A percentile compares a stretch with the other conserved stretches of the same genome.
Conservation (phyloP, 2,797 vertebrate genomes). For the Lithobates sylvaticus region DNA sequence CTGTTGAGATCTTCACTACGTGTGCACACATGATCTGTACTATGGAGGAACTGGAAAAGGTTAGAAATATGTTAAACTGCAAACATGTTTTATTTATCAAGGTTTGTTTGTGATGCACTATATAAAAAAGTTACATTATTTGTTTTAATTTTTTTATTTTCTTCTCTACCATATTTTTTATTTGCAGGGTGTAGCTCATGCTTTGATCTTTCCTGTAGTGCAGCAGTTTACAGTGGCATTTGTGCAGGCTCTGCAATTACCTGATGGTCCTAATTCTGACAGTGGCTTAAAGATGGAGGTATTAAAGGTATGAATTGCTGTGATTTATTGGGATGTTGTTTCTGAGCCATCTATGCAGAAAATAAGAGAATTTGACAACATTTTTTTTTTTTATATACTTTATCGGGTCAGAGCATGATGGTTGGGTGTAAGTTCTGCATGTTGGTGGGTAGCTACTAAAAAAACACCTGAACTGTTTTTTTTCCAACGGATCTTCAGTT, state of each 20-base stretch:
- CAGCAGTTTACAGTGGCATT: constrained; percentile 98
- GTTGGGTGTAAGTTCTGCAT: too few species aligned
- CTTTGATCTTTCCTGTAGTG: constrained; percentile 95
- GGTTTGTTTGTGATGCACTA: too few species aligned
- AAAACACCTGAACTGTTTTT: too few species aligned
- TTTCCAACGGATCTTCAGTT: too few species aligned
- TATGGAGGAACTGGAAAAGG: constrained; percentile 97
- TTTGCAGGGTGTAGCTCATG: constrained; percentile 91
- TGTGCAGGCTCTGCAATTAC: constrained; percentile 95
- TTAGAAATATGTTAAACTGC: constrained; percentile 62
- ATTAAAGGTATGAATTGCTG: constrained; percentile 83
- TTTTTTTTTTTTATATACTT: too few species aligned
- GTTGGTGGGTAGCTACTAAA: too few species aligned
- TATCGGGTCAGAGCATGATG: too few species aligned
- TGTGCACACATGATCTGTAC: constrained; percentile 98
- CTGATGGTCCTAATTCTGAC: constrained; percentile 93
- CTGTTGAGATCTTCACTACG: constrained; percentile 98
- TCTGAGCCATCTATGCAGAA: neutral
- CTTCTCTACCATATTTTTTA: neutral
- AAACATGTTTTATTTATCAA: neutral
- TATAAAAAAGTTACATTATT: too few species aligned
- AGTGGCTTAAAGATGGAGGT: constrained; percentile 98
- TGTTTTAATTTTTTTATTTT: neutral
- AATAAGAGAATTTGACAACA: neutral
- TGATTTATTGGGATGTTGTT: neutral